Evolutionary conservation across 2,797 vertebrate species (phyloP).

Genomic region (Limosa lapponica): DNA sequence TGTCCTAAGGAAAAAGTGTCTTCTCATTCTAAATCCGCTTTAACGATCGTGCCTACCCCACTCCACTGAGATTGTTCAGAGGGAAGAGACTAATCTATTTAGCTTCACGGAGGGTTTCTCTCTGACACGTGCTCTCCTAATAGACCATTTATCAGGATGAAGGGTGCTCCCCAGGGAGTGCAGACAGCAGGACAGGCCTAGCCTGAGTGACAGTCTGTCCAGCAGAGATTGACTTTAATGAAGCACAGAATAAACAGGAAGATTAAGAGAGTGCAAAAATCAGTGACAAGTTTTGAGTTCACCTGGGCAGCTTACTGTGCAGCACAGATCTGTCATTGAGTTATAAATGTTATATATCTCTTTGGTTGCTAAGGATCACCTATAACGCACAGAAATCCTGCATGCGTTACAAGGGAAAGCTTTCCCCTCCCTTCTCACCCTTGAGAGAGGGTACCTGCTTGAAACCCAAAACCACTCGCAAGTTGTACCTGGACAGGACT

Average conservation of each 20-base stretch:
- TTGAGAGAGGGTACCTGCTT: background rate
- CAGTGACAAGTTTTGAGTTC: slow-evolving; percentile 75
- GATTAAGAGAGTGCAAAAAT: slow-evolving; percentile 77
- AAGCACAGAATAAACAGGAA: slow-evolving; percentile 81
- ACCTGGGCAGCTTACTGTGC: slow-evolving; percentile 51
- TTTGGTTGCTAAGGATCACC: slow-evolving; percentile 41
- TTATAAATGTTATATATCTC: slow-evolving; percentile 37
- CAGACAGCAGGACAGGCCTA: slow-evolving; percentile 68
- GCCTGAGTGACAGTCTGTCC: slow-evolving; percentile 75
- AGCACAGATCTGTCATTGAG: slow-evolving; percentile 55
- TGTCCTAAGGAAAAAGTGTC: background rate
- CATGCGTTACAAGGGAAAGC: background rate
- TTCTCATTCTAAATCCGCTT: slow-evolving; percentile 23
- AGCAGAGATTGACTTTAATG: slow-evolving; percentile 81
- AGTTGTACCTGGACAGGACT: background rate
- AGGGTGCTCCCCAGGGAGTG: slow-evolving; percentile 76
- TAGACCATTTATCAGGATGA: slow-evolving; percentile 80
- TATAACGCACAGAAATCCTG: background rate
- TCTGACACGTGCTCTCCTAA: slow-evolving; percentile 65
- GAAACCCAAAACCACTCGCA: background rate
- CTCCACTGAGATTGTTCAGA: slow-evolving; percentile 29
- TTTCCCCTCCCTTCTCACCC: background rate
- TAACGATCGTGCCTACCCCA: slow-evolving; percentile 33
- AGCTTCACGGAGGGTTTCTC: slow-evolving; percentile 62
- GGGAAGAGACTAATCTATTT: slow-evolving; percentile 68